Conservation (phyloP, 2,888 invertebrate genomes). For the Scaptomyza parva region DNA sequence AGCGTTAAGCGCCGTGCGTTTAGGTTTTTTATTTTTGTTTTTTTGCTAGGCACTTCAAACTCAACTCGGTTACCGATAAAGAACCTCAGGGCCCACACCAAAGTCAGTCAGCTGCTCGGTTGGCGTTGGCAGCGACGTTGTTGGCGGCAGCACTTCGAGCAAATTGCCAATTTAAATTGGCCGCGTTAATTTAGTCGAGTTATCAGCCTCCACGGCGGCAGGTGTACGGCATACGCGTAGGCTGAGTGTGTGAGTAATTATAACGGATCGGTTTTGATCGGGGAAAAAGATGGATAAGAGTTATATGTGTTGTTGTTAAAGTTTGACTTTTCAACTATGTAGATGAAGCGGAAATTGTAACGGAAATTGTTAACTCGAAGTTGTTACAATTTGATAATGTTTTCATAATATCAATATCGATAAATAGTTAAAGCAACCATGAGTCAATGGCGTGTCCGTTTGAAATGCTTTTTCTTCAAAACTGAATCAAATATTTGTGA, state of each 20-base stretch:
- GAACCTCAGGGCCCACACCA: constrained; percentile 38
- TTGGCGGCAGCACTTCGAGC: constrained; percentile 48
- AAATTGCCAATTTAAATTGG: constrained; percentile 84
- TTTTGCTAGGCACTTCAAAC: constrained; percentile 47
- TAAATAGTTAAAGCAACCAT: constrained; percentile 1
- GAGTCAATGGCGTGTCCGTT: constrained; percentile 29
- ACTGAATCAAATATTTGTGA: constrained; percentile 32
- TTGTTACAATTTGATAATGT: no score
- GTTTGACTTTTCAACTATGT: constrained; percentile 6
- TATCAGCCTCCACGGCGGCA: constrained; percentile 83
- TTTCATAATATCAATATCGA: constrained; percentile 33
- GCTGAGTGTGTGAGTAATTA: constrained; percentile 8
- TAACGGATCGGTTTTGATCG: constrained; percentile 16
- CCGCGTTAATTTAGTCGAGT: constrained; percentile 84
- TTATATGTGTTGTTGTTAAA: constrained; percentile 1
- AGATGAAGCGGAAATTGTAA: constrained; percentile 60
- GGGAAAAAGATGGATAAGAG: no score
- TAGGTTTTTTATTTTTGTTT: background rate
- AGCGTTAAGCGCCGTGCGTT: constrained; percentile 2
- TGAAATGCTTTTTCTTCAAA: constrained; percentile 25
- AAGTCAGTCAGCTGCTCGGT: constrained; percentile 35
- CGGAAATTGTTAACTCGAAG: no score
- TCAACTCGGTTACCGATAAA: constrained; percentile 57
- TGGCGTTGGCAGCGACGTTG: constrained; percentile 20
- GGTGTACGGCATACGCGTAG: constrained; percentile 64